These are phyloP conservation scores for Stegastes partitus DNA, from an alignment of 2,113 vertebrate genomes.

Conservation along the genomic window DNA sequence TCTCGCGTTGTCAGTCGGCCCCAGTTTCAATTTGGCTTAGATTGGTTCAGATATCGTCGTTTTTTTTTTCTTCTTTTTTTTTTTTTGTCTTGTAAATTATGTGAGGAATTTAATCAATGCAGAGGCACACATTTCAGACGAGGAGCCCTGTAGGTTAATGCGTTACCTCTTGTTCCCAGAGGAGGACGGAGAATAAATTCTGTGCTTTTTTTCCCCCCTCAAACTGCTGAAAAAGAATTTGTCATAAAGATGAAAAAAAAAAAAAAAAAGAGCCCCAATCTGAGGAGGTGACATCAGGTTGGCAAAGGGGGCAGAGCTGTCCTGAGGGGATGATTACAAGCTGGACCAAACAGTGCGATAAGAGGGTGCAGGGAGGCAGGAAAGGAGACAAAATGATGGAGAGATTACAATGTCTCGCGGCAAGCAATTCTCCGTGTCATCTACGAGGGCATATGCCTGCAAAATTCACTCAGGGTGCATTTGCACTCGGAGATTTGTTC, in stretches of 20 bases:
- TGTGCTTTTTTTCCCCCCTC: neutral
- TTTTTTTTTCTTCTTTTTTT: constrained; percentile 3
- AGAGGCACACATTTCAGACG: constrained; percentile 13
- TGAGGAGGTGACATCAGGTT: constrained; percentile 50
- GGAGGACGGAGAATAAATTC: constrained; percentile 25
- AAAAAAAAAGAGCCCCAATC: constrained; percentile 16
- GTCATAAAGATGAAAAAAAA: constrained; percentile 3
- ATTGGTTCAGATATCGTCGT: constrained; percentile 35
- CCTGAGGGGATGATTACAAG: constrained; percentile 75
- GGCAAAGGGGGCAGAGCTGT: constrained; percentile 56
- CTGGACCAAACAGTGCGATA: constrained; percentile 65
- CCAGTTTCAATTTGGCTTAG: constrained; percentile 61
- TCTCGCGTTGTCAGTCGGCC: constrained; percentile 11
- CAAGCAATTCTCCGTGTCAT: constrained; percentile 70
- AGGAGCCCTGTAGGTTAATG: constrained; percentile 44
- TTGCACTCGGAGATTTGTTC: constrained; percentile 61
- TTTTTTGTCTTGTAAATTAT: constrained; percentile 47
- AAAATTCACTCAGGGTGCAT: constrained; percentile 46
- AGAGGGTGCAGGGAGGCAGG: constrained; percentile 46
- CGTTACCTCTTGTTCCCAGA: constrained; percentile 24
- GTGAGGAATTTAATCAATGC: constrained; percentile 54
- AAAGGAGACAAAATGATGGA: constrained; percentile 60
- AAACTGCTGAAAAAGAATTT: constrained; percentile 29
- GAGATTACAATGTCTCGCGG: constrained; percentile 69
- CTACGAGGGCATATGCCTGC: constrained; percentile 54